A percentile compares a stretch with the other conserved stretches of the same genome.
phyloP scores from a whole-genome alignment of 2,797 vertebrate species.

The Spondyliosoma cantharus region DNA sequence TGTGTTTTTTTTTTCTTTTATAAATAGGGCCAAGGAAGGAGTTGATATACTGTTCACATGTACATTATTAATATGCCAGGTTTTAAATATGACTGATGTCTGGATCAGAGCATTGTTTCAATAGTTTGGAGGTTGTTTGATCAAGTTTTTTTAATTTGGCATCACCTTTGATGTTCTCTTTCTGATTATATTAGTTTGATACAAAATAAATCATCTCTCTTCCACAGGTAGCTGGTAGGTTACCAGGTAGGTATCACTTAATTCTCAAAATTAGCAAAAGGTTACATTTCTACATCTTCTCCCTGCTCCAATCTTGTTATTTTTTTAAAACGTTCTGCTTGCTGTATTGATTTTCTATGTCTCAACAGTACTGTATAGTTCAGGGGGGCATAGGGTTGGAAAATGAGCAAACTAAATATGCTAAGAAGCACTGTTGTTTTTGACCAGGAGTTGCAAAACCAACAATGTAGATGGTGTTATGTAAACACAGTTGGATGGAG shows the following conservation, averaged over 20 bases:
- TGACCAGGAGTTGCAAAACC: not conserved
- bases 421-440: not conserved
- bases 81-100: slow-evolving; percentile 1
- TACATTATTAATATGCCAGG: not conserved
- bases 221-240: not conserved
- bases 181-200: not conserved
- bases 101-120: not conserved
- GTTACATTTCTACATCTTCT: not conserved
- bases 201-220: not conserved
- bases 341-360: not conserved
- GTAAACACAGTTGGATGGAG: slow-evolving; percentile 25
- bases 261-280: not conserved
- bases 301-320: not conserved
- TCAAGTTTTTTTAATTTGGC: not conserved
- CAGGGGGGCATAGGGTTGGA: not conserved
- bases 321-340: not conserved
- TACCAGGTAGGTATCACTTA: no score
- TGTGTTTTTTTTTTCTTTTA: slow-evolving; percentile 22
- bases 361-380: not conserved
- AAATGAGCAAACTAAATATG: not conserved
- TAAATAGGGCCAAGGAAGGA: not conserved
- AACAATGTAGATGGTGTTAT: slow-evolving; percentile 13
- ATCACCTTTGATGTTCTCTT: not conserved
- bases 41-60: not conserved
- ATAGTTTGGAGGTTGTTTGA: not conserved